Evolutionary conservation across 2,797 vertebrate species (phyloP).

Genomic region (Ceyx erithaca): DNA sequence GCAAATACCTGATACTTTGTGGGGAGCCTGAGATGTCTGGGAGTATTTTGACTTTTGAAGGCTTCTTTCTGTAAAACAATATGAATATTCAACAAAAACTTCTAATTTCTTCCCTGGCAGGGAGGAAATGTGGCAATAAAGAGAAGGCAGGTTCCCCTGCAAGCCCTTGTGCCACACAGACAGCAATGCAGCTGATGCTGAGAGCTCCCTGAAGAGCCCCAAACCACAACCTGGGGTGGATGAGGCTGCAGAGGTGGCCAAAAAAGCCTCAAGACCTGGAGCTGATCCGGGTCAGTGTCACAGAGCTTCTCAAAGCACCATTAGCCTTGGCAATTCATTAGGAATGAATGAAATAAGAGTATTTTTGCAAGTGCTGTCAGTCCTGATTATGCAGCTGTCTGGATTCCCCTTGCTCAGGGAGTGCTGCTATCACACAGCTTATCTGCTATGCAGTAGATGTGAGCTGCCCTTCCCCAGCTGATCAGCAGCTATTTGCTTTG

Average conservation of each 20-base stretch:
- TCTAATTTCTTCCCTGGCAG: no score
- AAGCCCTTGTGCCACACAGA: no score
- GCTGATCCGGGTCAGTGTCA: neutral
- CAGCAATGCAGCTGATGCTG: no score
- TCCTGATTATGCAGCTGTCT: slow-evolving; percentile 41
- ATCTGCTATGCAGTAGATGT: slow-evolving; percentile 37
- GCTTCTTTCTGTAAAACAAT: no score
- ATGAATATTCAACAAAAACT: no score
- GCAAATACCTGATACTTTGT: no score
- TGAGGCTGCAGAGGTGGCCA: neutral
- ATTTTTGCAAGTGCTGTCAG: slow-evolving; percentile 43
- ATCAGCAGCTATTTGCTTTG: slow-evolving; percentile 52
- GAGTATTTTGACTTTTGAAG: no score
- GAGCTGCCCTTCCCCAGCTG: slow-evolving; percentile 5
- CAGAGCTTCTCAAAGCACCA: neutral
- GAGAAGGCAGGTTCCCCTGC: no score
- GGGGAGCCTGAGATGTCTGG: no score
- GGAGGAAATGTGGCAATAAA: no score
- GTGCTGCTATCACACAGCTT: slow-evolving; percentile 14
- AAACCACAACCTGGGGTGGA: neutral
- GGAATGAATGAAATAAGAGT: slow-evolving; percentile 28
- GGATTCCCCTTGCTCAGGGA: slow-evolving; percentile 42
- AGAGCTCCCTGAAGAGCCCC: no score
- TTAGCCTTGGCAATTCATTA: slow-evolving; percentile 42
- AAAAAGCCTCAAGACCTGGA: neutral